Base-by-base conservation (phyloP, 2,888 invertebrate species). In the Ochropleura leucogaster region DNA sequence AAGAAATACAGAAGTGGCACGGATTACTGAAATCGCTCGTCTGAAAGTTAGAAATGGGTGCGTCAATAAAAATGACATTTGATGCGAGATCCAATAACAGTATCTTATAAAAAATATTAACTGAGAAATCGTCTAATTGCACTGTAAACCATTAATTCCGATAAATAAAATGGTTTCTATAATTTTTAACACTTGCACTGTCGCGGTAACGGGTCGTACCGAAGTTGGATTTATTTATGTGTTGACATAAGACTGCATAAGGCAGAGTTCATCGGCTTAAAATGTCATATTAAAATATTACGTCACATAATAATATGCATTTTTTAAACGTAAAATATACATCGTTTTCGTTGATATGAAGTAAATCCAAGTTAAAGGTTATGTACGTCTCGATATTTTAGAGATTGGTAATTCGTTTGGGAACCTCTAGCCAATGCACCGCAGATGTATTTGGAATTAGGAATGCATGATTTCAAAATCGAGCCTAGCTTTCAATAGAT, bases 381-480 rank as follows among this genome's bases (percentile, higher is more conserved):
- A 84, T 69, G 68, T 60, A 70, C 64, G 83, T 73, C 65, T 79
- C 85, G 73, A 81, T 86, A 85, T 85, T 84, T 86, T 78, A 80
- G 68, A 84, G 68, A 79, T 76, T 79, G 84, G 82, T 75, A 77
- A 79, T 81, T 65, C 73, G 70, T 79, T 85, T 79, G 74, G 72
- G 69, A 79, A 84, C 84, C 69, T 79, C 68, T 49, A 77, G 64
- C 59, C 66, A 67, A 72, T 70, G 65, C 62, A 79, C 68, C 66
- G 51, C 20, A 81, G 79, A 79, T 84, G 79, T 79, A 85, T 85
- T 84, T 85, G 84, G 85, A 81, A 81, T 82, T 85, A 69, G 74
- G 79, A 85, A 85, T 83, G 84, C 79, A 77, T 77, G 79, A 76
- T 82, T 83, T 83, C 83, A 72, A 72, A 82, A 85, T 73, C 72